A percentile compares a stretch with the other conserved stretches of the same genome.
Conservation (phyloP, 2,113 vertebrate species). For the Aplodontia rufa region DNA sequence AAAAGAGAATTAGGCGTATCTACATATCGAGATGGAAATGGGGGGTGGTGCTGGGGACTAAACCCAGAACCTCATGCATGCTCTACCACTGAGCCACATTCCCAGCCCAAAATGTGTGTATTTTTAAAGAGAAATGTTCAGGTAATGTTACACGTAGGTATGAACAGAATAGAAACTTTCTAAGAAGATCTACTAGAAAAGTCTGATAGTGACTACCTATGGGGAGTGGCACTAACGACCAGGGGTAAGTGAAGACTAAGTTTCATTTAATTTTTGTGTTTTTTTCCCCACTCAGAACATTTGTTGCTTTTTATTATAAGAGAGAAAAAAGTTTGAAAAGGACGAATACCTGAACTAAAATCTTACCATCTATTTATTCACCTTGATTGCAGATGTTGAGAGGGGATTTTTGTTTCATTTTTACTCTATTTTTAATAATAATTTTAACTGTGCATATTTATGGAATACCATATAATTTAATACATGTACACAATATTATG, state of each 20-base stretch:
- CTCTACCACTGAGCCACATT: too few species aligned
- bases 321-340: not conserved
- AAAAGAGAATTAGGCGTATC: not conserved
- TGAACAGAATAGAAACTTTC: not conserved
- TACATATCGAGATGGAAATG: slow-evolving; percentile 1
- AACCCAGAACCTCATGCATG: not conserved
- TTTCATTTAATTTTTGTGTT: not conserved
- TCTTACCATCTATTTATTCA: not conserved
- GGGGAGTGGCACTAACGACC: not conserved
- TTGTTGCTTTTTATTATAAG: not conserved
- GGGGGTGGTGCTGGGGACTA: not conserved
- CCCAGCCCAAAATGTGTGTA: not conserved
- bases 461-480: not conserved
- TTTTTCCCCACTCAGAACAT: not conserved
- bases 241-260: not conserved
- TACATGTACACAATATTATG: not conserved
- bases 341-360: not conserved
- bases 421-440: not conserved
- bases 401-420: not conserved
- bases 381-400: not conserved
- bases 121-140: not conserved
- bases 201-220: not conserved
- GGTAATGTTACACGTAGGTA: not conserved
- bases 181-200: not conserved
- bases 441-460: not conserved